A percentile compares a stretch with the other conserved stretches of the same genome.
These are phyloP conservation scores for Pollimyrus isidori DNA, from an alignment of 2,113 vertebrate genomes.

Conservation along the genomic window DNA sequence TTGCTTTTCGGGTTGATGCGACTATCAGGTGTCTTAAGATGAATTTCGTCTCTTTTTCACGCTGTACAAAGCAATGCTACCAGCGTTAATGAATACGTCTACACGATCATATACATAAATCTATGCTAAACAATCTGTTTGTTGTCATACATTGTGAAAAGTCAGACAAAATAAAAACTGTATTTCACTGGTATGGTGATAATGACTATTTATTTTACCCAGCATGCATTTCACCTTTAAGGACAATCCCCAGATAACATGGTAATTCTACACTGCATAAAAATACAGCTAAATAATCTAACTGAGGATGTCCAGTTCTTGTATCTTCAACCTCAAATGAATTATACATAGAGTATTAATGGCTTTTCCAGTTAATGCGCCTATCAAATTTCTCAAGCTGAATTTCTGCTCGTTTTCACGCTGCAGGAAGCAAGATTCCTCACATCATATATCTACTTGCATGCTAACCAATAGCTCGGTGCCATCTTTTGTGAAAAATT, in stretches of 20 bases:
- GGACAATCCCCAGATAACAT: background rate
- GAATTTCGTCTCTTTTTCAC: background rate
- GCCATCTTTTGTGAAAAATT: background rate
- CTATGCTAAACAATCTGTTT: background rate
- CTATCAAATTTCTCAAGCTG: background rate
- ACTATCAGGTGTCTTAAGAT: background rate
- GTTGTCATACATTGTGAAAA: background rate
- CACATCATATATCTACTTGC: background rate
- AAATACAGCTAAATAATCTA: background rate
- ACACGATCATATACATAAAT: background rate
- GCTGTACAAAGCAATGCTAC: background rate
- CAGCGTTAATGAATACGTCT: background rate
- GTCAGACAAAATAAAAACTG: background rate
- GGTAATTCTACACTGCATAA: background rate
- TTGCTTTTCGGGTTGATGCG: background rate
- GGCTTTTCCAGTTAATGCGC: background rate
- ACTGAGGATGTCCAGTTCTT: background rate
- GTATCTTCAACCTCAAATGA: background rate
- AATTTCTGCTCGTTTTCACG: background rate
- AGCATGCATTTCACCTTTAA: background rate
- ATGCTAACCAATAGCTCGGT: background rate
- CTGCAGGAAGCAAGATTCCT: background rate
- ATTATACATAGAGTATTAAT: background rate
- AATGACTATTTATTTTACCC: background rate
- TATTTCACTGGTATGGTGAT: background rate